phyloP scores from a whole-genome alignment of 1,140 invertebrate genomes.

The Drosophila mojavensis region DNA sequence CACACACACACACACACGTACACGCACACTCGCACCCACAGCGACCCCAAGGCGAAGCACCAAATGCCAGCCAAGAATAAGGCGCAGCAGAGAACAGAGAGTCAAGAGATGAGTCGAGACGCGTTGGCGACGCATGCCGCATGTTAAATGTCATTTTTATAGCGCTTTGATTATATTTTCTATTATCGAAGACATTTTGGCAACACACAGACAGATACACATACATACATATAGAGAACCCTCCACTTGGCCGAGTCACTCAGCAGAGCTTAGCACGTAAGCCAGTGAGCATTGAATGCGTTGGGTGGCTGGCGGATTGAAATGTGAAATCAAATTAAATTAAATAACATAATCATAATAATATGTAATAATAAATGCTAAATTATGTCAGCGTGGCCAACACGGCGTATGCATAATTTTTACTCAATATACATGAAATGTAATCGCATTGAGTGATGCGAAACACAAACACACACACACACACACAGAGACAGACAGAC shows the following conservation, averaged over 20 bases:
- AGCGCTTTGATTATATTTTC: conserved; percentile 82
- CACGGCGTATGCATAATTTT: conserved; percentile 78
- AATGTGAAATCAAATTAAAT: conserved; percentile 77
- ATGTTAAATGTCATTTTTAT: conserved; percentile 83
- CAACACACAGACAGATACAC: conserved; percentile 37
- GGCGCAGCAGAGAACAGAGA: background rate
- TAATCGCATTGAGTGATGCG: conserved; percentile 71
- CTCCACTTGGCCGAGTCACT: conserved; percentile 25
- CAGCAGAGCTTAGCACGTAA: conserved; percentile 65
- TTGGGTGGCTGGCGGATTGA: conserved; percentile 7
- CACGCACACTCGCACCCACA: conserved; percentile 4
- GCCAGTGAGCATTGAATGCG: conserved; percentile 20
- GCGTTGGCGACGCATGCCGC: conserved; percentile 73
- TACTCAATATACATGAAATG: conserved; percentile 29
- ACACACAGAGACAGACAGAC: conserved; percentile 16
- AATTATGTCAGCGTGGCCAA: conserved; percentile 68
- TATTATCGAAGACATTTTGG: conserved; percentile 80
- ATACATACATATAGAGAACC: conserved; percentile 3
- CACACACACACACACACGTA: conserved; percentile 22
- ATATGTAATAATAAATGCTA: conserved; percentile 80
- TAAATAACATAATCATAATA: conserved; percentile 80
- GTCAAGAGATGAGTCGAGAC: conserved; percentile 43
- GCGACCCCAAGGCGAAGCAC: conserved; percentile 31
- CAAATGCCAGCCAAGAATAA: background rate
- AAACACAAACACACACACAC: conserved; percentile 42